Percentiles rank a stretch among this genome's conserved stretches.
phyloP scores from a whole-genome alignment of 1,140 invertebrate genomes.

The Neuroterus valhalla region DNA sequence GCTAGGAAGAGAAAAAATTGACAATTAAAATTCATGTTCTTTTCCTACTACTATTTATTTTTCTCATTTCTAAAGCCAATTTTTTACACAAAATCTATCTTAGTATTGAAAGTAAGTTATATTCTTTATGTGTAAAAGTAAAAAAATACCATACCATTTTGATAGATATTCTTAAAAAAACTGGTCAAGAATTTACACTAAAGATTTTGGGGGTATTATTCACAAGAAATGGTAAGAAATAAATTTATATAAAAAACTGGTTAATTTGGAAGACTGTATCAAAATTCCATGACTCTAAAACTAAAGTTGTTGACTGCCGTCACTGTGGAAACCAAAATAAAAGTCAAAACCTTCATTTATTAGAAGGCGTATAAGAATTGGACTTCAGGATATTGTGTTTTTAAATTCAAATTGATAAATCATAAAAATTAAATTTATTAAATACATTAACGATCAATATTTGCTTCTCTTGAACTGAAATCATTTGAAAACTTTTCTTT shows the following conservation, averaged over 20 bases:
- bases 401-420: no score
- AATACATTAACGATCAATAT: no score
- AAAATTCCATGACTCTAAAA: slow-evolving; percentile 26
- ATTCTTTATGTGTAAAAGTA: not conserved
- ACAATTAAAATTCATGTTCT: slow-evolving; percentile 9
- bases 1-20: slow-evolving; percentile 48
- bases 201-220: slow-evolving; percentile 10
- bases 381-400: no score
- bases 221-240: slow-evolving; percentile 20
- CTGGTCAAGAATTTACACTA: not conserved
- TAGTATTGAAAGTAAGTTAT: not conserved
- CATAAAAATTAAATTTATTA: no score
- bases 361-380: not conserved
- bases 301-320: slow-evolving; percentile 26
- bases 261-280: slow-evolving; percentile 30
- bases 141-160: slow-evolving; percentile 32
- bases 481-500: no score
- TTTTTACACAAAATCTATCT: not conserved
- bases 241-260: slow-evolving; percentile 21
- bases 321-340: slow-evolving; percentile 29
- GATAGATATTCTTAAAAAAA: not conserved
- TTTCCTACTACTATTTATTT: not conserved
- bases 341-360: slow-evolving; percentile 26
- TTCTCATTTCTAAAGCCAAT: not conserved
- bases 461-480: no score